phyloP scores from a whole-genome alignment of 1,140 invertebrate genomes.

The Lineus longissimus region DNA sequence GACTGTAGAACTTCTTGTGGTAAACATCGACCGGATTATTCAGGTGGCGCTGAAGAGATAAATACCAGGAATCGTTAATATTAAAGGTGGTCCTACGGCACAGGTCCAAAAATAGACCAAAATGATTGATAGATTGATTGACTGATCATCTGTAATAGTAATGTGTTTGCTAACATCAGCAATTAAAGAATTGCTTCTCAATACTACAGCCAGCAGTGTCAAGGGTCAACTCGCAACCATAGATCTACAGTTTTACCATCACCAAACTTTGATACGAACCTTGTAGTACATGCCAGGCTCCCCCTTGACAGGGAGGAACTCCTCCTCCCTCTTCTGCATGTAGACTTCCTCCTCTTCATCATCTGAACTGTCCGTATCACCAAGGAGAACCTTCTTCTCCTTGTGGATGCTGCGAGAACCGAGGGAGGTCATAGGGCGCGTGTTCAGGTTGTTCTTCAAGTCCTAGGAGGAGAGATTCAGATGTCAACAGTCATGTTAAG shows the following conservation, averaged over 20 bases:
- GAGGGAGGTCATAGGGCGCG: constrained; percentile 24
- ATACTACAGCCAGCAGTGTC: too few relatives aligned
- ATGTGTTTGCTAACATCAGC: not conserved
- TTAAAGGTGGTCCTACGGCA: not conserved
- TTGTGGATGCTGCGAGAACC: constrained; percentile 36
- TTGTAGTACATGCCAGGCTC: constrained; percentile 47
- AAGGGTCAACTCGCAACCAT: too few relatives aligned
- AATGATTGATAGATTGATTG: not conserved
- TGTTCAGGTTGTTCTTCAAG: not conserved
- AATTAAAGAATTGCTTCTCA: not conserved
- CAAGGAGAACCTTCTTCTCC: constrained; percentile 34
- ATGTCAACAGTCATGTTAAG: too few relatives aligned
- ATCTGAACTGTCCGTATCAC: constrained; percentile 22
- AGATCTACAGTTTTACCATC: too few relatives aligned
- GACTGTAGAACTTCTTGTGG: constrained; percentile 38
- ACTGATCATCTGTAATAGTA: too few relatives aligned
- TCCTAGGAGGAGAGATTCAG: too few relatives aligned
- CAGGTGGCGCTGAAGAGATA: constrained; percentile 32
- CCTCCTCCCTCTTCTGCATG: constrained; percentile 29
- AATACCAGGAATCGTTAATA: not conserved
- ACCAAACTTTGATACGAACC: constrained; percentile 23
- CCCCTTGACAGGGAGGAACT: constrained; percentile 37
- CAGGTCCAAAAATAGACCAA: not conserved
- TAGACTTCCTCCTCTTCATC: constrained; percentile 25
- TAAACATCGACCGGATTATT: constrained; percentile 44